phyloP scores from a whole-genome alignment of 64 coral and sea anemone genomes.

The Stylophora pistillata region DNA sequence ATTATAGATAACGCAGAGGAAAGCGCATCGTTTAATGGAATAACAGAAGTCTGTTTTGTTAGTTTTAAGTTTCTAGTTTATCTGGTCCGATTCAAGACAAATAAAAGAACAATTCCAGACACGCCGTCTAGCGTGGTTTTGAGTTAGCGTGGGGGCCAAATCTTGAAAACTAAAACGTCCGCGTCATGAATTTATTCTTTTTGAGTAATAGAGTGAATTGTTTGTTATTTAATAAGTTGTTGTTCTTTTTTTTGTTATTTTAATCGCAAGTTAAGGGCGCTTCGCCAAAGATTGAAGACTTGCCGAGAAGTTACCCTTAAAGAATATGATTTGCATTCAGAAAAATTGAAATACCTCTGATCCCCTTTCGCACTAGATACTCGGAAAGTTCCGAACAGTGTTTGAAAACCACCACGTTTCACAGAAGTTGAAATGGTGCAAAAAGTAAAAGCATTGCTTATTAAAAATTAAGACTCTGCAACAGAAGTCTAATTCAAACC shows the following conservation, averaged over 20 bases:
- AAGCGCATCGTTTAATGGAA: background rate
- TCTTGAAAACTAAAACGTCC: background rate
- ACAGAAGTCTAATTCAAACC: constrained; percentile 2
- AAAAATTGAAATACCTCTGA: no score
- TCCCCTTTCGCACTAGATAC: no score
- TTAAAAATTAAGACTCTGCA: constrained; percentile 15
- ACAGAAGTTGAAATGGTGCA: background rate
- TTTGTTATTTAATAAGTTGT: no score
- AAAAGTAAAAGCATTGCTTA: background rate
- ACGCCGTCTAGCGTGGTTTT: constrained; percentile 11
- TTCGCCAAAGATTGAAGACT: no score
- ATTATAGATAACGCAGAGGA: background rate
- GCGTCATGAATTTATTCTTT: background rate
- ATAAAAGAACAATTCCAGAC: constrained; percentile 17
- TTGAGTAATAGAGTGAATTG: no score
- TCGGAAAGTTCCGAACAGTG: background rate
- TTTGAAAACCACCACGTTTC: background rate
- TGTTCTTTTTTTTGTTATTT: no score
- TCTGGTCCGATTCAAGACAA: background rate
- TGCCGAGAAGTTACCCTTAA: no score
- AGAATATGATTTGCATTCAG: no score
- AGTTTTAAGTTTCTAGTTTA: background rate
- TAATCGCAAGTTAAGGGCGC: no score
- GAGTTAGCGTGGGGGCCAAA: background rate
- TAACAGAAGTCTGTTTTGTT: background rate